Conservation (phyloP, 2,888 invertebrate genomes). For the Dryococelus australis region DNA sequence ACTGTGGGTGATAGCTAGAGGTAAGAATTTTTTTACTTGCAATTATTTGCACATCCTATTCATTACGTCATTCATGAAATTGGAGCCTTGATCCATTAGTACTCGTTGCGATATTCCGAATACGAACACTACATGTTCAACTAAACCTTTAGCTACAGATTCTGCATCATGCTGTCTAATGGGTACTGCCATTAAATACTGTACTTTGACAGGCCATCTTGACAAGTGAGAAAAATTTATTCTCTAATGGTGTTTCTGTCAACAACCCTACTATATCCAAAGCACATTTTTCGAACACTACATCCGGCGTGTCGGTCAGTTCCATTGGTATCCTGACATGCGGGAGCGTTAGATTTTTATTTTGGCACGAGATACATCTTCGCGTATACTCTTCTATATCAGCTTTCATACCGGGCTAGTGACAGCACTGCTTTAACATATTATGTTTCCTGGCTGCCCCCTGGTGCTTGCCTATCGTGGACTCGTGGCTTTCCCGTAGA, state of each 20-base stretch:
- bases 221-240: neutral
- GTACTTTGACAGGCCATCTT: neutral
- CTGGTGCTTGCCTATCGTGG: neutral
- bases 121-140: neutral
- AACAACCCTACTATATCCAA: neutral
- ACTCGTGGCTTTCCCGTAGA: neutral
- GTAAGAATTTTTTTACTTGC: no score
- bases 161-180: neutral
- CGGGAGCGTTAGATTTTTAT: no score
- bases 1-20: no score
- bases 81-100: neutral
- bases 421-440: neutral
- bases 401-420: constrained; percentile 6
- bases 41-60: no score
- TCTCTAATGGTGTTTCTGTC: neutral
- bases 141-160: neutral
- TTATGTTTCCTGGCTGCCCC: neutral
- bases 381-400: no score
- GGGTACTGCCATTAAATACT: neutral
- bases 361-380: no score
- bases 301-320: no score
- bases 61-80: no score
- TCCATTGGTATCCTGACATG: no score
- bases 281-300: no score
- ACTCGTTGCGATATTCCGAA: neutral